Evolutionary conservation across 2,888 invertebrate species (phyloP), one percentile per base, ranked within the genome.

Genomic region (Brachynemurus nebulosus): DNA sequence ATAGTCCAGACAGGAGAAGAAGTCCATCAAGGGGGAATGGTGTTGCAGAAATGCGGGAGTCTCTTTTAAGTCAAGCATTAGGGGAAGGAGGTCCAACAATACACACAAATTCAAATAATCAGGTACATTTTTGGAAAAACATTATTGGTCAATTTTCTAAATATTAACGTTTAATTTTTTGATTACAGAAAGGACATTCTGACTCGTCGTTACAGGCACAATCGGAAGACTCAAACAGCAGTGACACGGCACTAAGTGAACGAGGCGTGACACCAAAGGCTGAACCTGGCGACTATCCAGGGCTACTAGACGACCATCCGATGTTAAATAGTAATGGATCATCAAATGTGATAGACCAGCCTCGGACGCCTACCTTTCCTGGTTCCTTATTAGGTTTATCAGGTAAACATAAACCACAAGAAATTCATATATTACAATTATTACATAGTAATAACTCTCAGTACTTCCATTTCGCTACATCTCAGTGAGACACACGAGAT

Each of bases 221-320:
- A 61, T 80, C 80, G 50, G 88, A 88, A 59, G 86, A 88, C 55
- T 86, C 86, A 50, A 79, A 78, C 59, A 86, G 86, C 49, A 85
- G 86, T 55, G 88, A 86, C 57, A 84, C 83, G 44, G 85, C 82
- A 50, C 74, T 82, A 49, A 85, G 85, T 56, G 74, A 74, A 55
- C 69, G 73, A 50, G 67, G 65, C 39, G 72, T 76, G 50, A 73
- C 72, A 48, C 79, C 81, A 53, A 83, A 83, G 65, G 78, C 80
- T 57, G 84, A 84, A 61, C 80, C 81, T 1, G 69, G 75, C 49
- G 83, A 83, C 59, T 79, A 78, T 60, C 61, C 61, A 9, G 34
- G 44, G n/a, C 62, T 68, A 54, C 59, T 71, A 54, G 80, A 79
- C 58, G 79, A 80, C 45, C 71, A 75, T 42, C 75, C 74, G 53